phyloP scores from a whole-genome alignment of 2,797 vertebrate genomes.

The Ceryle rudis region DNA sequence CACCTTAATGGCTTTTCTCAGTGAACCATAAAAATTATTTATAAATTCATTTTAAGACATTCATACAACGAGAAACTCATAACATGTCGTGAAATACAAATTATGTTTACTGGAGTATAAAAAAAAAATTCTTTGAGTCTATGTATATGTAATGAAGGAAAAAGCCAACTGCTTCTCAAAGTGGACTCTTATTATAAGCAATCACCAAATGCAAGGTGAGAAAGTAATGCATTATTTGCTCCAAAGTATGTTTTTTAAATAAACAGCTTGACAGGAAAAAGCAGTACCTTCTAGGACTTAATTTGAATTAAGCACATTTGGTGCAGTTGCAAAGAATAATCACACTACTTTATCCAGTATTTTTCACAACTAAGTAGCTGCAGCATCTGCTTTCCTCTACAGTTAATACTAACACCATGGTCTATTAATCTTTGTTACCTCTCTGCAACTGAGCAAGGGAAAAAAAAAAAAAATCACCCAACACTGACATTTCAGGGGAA shows the following conservation, averaged over 20 bases:
- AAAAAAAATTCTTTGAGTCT: conserved; percentile 70
- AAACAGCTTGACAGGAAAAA: conserved; percentile 54
- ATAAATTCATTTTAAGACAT: conserved; percentile 75
- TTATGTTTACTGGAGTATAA: conserved; percentile 74
- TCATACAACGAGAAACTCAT: conserved; percentile 66
- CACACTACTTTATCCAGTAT: not conserved
- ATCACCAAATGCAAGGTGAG: conserved; percentile 44
- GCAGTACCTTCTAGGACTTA: conserved; percentile 20
- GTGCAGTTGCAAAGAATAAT: not conserved
- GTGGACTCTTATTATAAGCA: conserved; percentile 51
- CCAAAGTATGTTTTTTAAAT: conserved; percentile 36
- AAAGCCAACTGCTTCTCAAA: conserved; percentile 55
- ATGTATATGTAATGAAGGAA: conserved; percentile 71
- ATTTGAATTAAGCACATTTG: conserved; percentile 50
- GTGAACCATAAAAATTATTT: conserved; percentile 80
- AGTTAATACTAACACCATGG: not conserved
- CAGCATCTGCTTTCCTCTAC: not conserved
- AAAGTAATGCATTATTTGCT: conserved; percentile 63
- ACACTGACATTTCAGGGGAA: not conserved
- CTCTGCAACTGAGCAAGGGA: not conserved
- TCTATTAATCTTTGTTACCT: not conserved
- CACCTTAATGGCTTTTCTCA: conserved; percentile 76
- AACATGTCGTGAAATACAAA: conserved; percentile 73
- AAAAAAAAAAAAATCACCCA: not conserved
- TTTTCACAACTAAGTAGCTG: not conserved